phyloP scores from a whole-genome alignment of 2,797 vertebrate species.

The Jordanella pulchra region DNA sequence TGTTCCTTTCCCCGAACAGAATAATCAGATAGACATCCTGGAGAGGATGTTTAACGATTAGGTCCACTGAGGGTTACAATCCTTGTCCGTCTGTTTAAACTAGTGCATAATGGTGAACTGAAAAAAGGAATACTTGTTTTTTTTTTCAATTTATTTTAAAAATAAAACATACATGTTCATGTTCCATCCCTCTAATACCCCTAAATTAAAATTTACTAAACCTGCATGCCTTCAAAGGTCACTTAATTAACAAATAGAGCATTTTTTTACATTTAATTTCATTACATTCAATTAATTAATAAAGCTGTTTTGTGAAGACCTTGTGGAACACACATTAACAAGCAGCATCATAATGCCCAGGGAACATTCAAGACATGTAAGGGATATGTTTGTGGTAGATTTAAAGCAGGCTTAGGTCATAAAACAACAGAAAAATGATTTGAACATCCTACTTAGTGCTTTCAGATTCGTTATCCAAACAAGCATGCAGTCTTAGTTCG shows the following conservation, averaged over 20 bases:
- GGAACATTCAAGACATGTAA: neutral
- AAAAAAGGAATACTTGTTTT: too few species aligned
- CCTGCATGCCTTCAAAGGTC: neutral
- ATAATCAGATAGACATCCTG: slow-evolving; percentile 64
- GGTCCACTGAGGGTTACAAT: slow-evolving; percentile 44
- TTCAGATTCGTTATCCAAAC: neutral
- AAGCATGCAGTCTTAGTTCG: neutral
- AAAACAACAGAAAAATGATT: neutral
- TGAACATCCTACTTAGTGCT: neutral
- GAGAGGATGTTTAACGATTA: slow-evolving; percentile 73
- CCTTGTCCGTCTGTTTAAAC: slow-evolving; percentile 35
- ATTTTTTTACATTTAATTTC: neutral
- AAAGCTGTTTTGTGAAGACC: neutral
- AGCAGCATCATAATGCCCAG: neutral
- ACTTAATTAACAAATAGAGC: neutral
- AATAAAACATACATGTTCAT: neutral
- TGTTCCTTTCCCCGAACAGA: slow-evolving; percentile 68
- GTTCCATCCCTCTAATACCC: neutral
- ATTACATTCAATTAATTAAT: too few species aligned
- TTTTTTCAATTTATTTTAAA: neutral
- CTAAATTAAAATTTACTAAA: neutral
- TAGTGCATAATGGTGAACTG: neutral
- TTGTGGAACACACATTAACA: neutral
- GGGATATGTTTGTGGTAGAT: neutral
- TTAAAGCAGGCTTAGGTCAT: neutral